Evolutionary conservation across 2,113 vertebrate species (phyloP).

Genomic region (Phylloscopus trochiloides): DNA sequence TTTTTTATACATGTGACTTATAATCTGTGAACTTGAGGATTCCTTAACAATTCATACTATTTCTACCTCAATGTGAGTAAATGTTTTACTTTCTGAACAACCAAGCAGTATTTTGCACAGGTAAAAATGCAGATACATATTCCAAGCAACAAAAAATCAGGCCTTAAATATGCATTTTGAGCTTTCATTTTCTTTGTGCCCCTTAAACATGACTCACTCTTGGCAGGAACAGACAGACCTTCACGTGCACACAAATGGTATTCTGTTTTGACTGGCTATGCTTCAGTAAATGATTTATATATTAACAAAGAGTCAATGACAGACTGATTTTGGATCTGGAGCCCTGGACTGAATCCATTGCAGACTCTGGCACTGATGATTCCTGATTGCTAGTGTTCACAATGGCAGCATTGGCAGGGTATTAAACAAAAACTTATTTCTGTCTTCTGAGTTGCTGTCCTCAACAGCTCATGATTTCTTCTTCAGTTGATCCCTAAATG

Average conservation of each 20-base stretch:
- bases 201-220: conserved; percentile 38
- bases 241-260: conserved; percentile 29
- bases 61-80: not conserved
- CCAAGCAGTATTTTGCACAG: not conserved
- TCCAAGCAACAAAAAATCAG: not conserved
- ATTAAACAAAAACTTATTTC: conserved; percentile 21
- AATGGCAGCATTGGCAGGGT: not conserved
- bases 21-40: not conserved
- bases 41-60: not conserved
- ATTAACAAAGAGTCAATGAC: conserved; percentile 37
- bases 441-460: not conserved
- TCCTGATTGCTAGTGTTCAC: not conserved
- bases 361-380: not conserved
- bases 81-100: not conserved
- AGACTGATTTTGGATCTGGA: conserved; percentile 21
- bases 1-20: not conserved
- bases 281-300: conserved; percentile 58
- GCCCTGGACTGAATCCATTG: not conserved
- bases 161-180: not conserved
- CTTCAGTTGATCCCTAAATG: not conserved
- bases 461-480: not conserved
- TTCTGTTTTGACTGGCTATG: conserved; percentile 54
- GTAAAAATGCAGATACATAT: not conserved
- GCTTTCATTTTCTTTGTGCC: not conserved
- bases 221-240: conserved; percentile 15